A percentile compares a stretch with the other conserved stretches of the same genome.
These are phyloP conservation scores for Papilio xuthus DNA, from an alignment of 1,140 invertebrate genomes.

Conservation along the genomic window DNA sequence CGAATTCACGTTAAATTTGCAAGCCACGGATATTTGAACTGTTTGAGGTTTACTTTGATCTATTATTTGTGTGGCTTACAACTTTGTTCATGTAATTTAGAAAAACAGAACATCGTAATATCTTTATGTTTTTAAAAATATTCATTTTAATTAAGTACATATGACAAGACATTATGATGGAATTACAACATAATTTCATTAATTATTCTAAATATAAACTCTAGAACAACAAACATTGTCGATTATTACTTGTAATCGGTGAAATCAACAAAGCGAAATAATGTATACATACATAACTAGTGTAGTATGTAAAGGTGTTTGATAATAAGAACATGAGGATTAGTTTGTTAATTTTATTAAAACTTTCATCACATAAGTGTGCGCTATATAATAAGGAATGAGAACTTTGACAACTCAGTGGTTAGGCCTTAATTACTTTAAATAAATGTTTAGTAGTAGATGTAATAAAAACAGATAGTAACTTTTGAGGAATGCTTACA, in stretches of 20 bases:
- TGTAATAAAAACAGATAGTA: slow-evolving; percentile 16
- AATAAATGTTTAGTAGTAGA: slow-evolving; percentile 6
- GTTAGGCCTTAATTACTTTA: slow-evolving; percentile 15
- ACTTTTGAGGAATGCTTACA: background rate
- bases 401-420: background rate
- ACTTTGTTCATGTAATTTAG: slow-evolving; percentile 4
- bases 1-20: background rate
- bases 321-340: too few relatives aligned
- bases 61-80: slow-evolving; percentile 3
- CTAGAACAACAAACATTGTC: too few relatives aligned
- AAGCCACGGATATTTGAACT: slow-evolving; percentile 2
- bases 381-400: background rate
- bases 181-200: too few relatives aligned
- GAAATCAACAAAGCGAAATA: too few relatives aligned
- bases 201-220: too few relatives aligned
- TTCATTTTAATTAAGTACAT: too few relatives aligned
- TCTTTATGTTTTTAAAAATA: background rate
- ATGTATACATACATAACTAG: too few relatives aligned
- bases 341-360: too few relatives aligned
- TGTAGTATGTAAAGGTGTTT: too few relatives aligned
- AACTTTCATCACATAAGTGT: background rate
- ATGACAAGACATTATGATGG: too few relatives aligned
- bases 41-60: slow-evolving; percentile 17
- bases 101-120: background rate
- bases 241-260: too few relatives aligned